phyloP scores from a whole-genome alignment of 2,113 vertebrate genomes.

The Lepisosteus oculatus region DNA sequence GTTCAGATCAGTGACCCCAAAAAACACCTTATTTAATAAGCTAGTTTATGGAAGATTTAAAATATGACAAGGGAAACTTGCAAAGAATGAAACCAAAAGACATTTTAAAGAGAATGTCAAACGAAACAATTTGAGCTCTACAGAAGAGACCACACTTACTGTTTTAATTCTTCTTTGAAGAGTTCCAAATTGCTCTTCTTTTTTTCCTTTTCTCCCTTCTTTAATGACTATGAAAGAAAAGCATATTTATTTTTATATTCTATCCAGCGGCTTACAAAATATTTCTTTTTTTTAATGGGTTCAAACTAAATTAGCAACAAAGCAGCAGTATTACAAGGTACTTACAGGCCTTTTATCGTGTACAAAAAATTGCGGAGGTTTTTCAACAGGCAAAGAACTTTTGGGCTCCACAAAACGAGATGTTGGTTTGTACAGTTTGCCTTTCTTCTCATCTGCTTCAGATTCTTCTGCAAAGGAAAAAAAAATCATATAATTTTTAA shows the following conservation, averaged over 20 bases:
- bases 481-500: background rate
- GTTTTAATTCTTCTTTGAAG: conserved; percentile 98
- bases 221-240: conserved; percentile 70
- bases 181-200: conserved; percentile 99
- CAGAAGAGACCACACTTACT: conserved; percentile 69
- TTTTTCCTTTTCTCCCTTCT: conserved; percentile 96
- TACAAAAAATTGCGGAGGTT: conserved; percentile 82
- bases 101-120: too few relatives aligned
- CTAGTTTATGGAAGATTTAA: too few relatives aligned
- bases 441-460: conserved; percentile 87
- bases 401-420: conserved; percentile 84
- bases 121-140: too few relatives aligned
- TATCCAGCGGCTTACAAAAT: background rate
- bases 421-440: conserved; percentile 95
- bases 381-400: conserved; percentile 83
- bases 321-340: conserved; percentile 21
- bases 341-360: conserved; percentile 92
- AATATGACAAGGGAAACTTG: too few relatives aligned
- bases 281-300: too few relatives aligned
- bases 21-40: too few relatives aligned
- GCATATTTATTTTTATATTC: background rate
- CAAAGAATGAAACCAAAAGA: too few relatives aligned
- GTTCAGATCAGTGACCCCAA: too few relatives aligned
- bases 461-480: conserved; percentile 76
- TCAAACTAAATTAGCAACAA: background rate